These are phyloP conservation scores for Cinara cedri DNA, from an alignment of 2,888 invertebrate genomes.

Conservation along the genomic window DNA sequence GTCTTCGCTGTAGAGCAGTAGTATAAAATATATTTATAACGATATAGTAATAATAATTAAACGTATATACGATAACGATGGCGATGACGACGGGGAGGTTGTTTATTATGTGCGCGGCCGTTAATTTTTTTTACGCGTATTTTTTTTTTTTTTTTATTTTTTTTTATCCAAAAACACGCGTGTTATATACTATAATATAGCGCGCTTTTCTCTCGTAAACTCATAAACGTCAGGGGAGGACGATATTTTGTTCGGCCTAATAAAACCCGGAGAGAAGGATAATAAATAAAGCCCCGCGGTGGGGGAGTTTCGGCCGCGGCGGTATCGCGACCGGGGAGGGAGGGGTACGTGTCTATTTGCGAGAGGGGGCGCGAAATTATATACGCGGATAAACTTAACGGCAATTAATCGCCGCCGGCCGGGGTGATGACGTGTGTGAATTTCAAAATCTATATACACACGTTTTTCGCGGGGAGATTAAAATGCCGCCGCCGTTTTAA, in stretches of 20 bases:
- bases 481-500: slow-evolving; percentile 28
- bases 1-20: too few species aligned
- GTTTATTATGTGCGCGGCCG: slow-evolving; percentile 45
- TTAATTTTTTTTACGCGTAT: slow-evolving; percentile 56
- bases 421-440: slow-evolving; percentile 49
- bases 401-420: slow-evolving; percentile 45
- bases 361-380: slow-evolving; percentile 47
- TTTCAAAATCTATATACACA: slow-evolving; percentile 43
- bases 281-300: slow-evolving; percentile 45
- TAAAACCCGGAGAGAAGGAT: slow-evolving; percentile 52
- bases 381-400: slow-evolving; percentile 46
- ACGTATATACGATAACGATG: too few species aligned
- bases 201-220: slow-evolving; percentile 49
- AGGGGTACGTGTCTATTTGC: slow-evolving; percentile 36
- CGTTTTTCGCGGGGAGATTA: slow-evolving; percentile 38
- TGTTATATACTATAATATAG: background rate
- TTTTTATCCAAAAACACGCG: slow-evolving; percentile 51
- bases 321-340: background rate
- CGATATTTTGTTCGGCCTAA: slow-evolving; percentile 55
- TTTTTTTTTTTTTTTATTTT: slow-evolving; percentile 31
- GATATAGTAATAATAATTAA: slow-evolving; percentile 48
- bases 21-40: background rate
- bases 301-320: background rate
- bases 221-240: slow-evolving; percentile 51
- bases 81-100: slow-evolving; percentile 33